Conservation (phyloP, 2,113 vertebrate genomes). For the Rostratula benghalensis region DNA sequence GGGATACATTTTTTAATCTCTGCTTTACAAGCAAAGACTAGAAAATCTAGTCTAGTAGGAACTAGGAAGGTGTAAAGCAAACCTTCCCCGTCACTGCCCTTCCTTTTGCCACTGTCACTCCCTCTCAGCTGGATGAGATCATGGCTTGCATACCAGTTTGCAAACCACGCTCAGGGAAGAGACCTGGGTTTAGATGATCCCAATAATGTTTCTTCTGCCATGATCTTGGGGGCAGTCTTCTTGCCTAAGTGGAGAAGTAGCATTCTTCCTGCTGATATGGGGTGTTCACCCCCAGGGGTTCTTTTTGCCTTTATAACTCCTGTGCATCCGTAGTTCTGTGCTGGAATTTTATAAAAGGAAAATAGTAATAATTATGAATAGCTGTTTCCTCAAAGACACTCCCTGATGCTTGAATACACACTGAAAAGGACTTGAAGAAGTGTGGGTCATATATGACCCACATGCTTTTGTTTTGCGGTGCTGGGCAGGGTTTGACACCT, state of each 20-base stretch:
- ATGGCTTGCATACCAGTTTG: fast-evolving
- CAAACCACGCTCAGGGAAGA: background rate
- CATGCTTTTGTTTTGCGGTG: background rate
- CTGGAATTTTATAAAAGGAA: background rate
- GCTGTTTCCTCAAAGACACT: background rate
- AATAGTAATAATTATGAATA: background rate
- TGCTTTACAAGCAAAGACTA: background rate
- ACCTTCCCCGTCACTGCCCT: background rate
- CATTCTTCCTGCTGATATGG: background rate
- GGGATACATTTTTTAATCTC: background rate
- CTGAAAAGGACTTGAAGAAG: background rate
- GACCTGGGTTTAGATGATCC: background rate
- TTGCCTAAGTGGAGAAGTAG: background rate
- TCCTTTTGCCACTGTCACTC: background rate
- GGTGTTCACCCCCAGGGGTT: fast-evolving
- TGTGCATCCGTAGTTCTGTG: background rate
- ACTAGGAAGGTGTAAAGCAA: background rate
- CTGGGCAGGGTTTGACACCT: background rate
- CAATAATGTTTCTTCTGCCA: fast-evolving
- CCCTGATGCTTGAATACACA: fast-evolving
- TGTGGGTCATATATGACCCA: fast-evolving
- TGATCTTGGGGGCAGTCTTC: background rate
- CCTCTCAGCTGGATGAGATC: background rate
- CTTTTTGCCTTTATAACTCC: background rate
- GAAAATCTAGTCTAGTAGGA: background rate